These are phyloP conservation scores for Ibycter americanus DNA, from an alignment of 2,797 vertebrate genomes.

Conservation along the genomic window DNA sequence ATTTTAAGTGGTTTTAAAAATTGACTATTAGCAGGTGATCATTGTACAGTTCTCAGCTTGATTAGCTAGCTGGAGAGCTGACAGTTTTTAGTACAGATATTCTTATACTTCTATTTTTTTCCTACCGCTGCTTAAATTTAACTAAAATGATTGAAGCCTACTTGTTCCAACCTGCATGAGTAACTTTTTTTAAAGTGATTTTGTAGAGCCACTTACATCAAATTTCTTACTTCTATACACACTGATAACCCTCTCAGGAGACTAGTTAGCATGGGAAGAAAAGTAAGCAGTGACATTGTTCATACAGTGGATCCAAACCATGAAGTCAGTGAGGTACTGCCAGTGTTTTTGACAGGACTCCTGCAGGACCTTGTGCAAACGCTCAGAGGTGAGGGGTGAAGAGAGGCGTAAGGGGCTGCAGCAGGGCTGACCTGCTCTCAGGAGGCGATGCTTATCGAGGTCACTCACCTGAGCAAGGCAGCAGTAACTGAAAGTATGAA, in stretches of 20 bases:
- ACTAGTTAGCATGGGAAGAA: background rate
- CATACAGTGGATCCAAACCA: background rate
- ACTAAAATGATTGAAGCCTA: background rate
- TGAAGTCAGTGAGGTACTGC: background rate
- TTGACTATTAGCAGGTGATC: background rate
- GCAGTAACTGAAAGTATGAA: too few relatives aligned
- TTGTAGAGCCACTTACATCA: background rate
- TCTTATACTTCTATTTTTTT: background rate
- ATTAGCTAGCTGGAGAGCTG: background rate
- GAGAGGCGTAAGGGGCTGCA: background rate
- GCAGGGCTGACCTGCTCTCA: background rate
- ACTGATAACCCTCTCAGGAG: background rate
- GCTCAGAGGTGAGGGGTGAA: background rate
- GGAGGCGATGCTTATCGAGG: background rate
- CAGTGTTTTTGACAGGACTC: background rate
- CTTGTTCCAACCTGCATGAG: background rate
- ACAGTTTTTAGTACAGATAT: background rate
- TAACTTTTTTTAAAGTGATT: background rate
- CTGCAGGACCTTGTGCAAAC: background rate
- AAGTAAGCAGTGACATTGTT: background rate
- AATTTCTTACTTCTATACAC: background rate
- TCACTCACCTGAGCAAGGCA: background rate
- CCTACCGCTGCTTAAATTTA: background rate
- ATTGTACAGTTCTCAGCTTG: background rate
- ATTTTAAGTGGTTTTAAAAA: background rate